Conservation (phyloP, 2,113 vertebrate species). For the Prionailurus bengalensis region DNA sequence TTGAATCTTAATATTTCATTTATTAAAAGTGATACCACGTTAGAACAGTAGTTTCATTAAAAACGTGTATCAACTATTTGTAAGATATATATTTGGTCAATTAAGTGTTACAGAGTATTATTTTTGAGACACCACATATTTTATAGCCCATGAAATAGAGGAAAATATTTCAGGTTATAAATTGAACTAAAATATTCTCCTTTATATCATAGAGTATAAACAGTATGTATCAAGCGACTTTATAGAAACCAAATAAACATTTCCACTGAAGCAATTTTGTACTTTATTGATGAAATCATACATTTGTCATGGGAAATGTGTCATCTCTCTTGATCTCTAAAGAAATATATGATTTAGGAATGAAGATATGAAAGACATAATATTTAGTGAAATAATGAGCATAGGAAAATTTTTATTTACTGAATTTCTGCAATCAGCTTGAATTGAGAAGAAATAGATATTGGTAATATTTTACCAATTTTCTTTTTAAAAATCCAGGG, state of each 20-base stretch:
- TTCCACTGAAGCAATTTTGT: not conserved
- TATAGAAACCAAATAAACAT: not conserved
- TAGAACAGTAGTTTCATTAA: constrained; percentile 6
- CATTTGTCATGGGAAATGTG: not conserved
- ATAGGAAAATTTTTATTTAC: not conserved
- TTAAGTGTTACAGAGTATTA: not conserved
- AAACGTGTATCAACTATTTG: not conserved
- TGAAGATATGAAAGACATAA: not conserved
- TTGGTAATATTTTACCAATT: not conserved
- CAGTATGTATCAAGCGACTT: not conserved
- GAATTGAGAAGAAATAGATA: not conserved
- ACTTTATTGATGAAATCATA: not conserved
- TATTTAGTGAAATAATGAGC: not conserved
- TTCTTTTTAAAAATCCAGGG: not conserved
- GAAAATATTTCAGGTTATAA: constrained; percentile 5
- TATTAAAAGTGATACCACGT: not conserved
- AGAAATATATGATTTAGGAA: not conserved
- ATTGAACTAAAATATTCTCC: not conserved
- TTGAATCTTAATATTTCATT: not conserved
- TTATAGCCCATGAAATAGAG: not conserved
- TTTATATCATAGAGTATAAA: not conserved
- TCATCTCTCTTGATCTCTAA: not conserved
- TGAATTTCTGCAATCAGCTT: not conserved
- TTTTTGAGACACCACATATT: not conserved
- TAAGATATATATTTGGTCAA: not conserved